Evolutionary conservation across 30 jellyfish, hydroid and myxozoan species (phyloP).

Genomic region (Aurelia aurita complex sp. Pacific): DNA sequence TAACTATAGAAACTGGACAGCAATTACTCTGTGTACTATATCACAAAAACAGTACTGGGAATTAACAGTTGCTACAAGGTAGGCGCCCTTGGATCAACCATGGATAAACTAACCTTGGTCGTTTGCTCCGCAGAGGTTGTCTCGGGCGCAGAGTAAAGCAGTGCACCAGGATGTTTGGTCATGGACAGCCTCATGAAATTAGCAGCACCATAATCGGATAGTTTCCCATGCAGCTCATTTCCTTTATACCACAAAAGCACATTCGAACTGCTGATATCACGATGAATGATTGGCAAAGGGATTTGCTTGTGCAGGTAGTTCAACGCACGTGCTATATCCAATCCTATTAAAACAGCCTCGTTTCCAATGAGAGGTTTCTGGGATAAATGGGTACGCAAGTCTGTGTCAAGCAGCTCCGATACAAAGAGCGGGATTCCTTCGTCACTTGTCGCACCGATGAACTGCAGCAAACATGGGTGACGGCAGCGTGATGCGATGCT

Average conservation of each 20-base stretch:
- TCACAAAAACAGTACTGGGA: too few species aligned
- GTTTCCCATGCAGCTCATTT: constrained; percentile 78
- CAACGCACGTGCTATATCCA: constrained; percentile 81
- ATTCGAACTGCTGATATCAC: constrained; percentile 95
- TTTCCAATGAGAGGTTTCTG: constrained; percentile 26
- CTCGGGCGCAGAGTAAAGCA: constrained; percentile 96
- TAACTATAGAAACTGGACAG: too few species aligned
- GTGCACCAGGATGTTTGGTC: constrained; percentile 93
- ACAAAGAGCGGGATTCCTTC: constrained; percentile 94
- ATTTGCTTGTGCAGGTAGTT: constrained; percentile 73
- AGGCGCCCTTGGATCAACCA: too few species aligned
- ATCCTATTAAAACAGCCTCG: constrained; percentile 60
- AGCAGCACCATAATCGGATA: constrained; percentile 97
- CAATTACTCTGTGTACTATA: too few species aligned
- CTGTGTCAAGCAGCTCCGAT: constrained; percentile 83
- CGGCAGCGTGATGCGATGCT: constrained; percentile 95
- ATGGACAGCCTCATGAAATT: constrained; percentile 86
- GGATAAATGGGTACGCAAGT: constrained; percentile 67
- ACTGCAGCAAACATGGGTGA: constrained; percentile 96
- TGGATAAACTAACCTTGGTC: constrained; percentile 66
- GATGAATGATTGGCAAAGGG: constrained; percentile 89
- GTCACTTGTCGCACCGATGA: constrained; percentile 94
- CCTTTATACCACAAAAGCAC: constrained; percentile 75
- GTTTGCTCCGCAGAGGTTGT: constrained; percentile 87
- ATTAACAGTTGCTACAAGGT: too few species aligned